These are phyloP conservation scores for Rhopilema esculentum DNA, from an alignment of 30 jellyfish, hydroid and myxozoan genomes.

Conservation along the genomic window DNA sequence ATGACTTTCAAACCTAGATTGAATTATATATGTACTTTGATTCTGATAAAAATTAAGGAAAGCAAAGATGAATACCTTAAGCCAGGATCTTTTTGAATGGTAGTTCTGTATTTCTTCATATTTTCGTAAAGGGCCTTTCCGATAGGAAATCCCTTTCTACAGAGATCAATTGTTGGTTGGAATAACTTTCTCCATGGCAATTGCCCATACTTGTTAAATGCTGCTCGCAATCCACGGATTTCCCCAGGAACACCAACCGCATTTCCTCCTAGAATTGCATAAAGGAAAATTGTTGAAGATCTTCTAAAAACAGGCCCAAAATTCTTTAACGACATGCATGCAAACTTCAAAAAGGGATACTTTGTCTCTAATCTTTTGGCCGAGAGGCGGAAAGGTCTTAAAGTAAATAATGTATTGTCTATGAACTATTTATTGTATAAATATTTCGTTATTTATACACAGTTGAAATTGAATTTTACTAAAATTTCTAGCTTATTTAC, in stretches of 20 bases:
- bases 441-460: too few relatives aligned
- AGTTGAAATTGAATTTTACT: too few relatives aligned
- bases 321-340: too few relatives aligned
- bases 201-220: conserved; percentile 75
- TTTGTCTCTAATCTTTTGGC: too few relatives aligned
- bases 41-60: too few relatives aligned
- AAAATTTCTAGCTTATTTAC: too few relatives aligned
- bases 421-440: too few relatives aligned
- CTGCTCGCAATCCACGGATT: conserved; percentile 82
- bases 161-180: conserved; percentile 86
- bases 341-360: too few relatives aligned
- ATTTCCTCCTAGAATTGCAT: conserved; percentile 80
- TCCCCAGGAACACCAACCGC: conserved; percentile 99
- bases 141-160: conserved; percentile 86
- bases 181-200: conserved; percentile 87
- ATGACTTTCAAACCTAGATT: too few relatives aligned
- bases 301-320: not conserved
- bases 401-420: too few relatives aligned
- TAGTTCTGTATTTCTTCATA: conserved; percentile 13
- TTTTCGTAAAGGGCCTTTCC: conserved; percentile 61
- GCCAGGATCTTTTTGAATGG: conserved; percentile 69
- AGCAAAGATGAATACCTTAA: conserved; percentile 37
- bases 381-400: too few relatives aligned
- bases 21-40: too few relatives aligned
- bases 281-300: not conserved